Evolutionary conservation across 1,140 invertebrate species (phyloP).

Genomic region (Ceratina japonica): DNA sequence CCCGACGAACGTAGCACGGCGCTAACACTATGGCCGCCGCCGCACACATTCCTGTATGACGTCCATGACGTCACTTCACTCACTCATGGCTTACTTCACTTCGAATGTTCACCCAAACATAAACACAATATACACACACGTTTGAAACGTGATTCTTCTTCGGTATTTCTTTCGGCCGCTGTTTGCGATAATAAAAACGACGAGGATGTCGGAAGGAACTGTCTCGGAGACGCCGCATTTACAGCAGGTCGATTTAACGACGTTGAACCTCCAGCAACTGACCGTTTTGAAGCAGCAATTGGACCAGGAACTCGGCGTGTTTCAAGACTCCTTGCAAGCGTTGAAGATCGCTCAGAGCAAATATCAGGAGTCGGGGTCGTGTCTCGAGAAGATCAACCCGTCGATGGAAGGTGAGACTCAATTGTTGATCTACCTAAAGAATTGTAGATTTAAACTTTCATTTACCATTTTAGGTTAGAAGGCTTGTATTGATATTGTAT

Average conservation of each 20-base stretch:
- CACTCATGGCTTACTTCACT: too few relatives aligned
- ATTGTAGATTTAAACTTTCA: neutral
- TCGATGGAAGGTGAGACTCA: conserved; percentile 82
- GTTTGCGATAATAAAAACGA: too few relatives aligned
- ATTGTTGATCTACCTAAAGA: neutral
- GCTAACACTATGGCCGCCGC: too few relatives aligned
- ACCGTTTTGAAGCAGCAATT: conserved; percentile 91
- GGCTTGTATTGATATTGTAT: neutral
- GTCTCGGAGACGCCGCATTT: conserved; percentile 81
- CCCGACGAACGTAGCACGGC: too few relatives aligned
- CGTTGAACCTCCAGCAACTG: conserved; percentile 89
- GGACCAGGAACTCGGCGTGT: conserved; percentile 91
- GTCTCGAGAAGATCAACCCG: conserved; percentile 89
- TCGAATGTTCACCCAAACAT: too few relatives aligned
- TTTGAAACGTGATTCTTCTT: too few relatives aligned
- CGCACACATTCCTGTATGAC: too few relatives aligned
- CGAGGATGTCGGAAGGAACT: conserved; percentile 82
- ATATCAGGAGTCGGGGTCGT: conserved; percentile 92
- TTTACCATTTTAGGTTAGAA: conserved; percentile 63
- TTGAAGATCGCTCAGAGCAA: conserved; percentile 94
- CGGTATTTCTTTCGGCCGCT: too few relatives aligned
- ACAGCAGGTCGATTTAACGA: conserved; percentile 88
- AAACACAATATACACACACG: too few relatives aligned
- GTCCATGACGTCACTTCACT: too few relatives aligned
- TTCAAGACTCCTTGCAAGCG: conserved; percentile 92